phyloP scores from a whole-genome alignment of 35 echinoderm and acorn worm genomes.

The Holothuria glaberrima region DNA sequence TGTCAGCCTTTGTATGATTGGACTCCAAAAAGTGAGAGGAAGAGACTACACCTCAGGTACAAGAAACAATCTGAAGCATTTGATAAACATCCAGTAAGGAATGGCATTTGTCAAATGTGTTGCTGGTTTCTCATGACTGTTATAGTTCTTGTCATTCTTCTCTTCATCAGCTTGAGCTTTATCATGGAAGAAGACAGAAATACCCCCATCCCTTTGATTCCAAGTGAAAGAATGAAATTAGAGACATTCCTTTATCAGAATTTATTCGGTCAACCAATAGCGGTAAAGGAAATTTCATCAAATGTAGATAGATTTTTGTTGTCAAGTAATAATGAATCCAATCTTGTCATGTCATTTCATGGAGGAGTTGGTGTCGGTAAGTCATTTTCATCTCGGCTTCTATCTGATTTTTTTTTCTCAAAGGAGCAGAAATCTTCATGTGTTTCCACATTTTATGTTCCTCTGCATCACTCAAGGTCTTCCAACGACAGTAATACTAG shows the following conservation, averaged over 20 bases:
- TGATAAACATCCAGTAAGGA: not conserved
- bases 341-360: constrained; percentile 1
- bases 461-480: not conserved
- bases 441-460: constrained; percentile 7
- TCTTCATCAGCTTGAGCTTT: not conserved
- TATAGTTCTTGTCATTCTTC: not conserved
- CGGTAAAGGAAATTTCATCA: not conserved
- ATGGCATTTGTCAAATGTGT: not conserved
- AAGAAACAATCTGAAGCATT: not conserved
- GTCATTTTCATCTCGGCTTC: constrained; percentile 1
- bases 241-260: not conserved
- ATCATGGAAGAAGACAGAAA: not conserved
- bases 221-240: not conserved
- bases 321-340: no score
- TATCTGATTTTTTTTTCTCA: constrained; percentile 5
- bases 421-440: not conserved
- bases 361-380: constrained; percentile 29
- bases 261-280: constrained; percentile 27
- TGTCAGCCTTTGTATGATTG: not conserved
- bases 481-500: not conserved
- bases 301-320: not conserved
- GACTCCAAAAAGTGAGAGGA: not conserved
- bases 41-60: not conserved
- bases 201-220: not conserved
- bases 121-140: constrained; percentile 29